Conservation (phyloP, 2,797 vertebrate genomes). For the Cynodonichthys magdalenae region DNA sequence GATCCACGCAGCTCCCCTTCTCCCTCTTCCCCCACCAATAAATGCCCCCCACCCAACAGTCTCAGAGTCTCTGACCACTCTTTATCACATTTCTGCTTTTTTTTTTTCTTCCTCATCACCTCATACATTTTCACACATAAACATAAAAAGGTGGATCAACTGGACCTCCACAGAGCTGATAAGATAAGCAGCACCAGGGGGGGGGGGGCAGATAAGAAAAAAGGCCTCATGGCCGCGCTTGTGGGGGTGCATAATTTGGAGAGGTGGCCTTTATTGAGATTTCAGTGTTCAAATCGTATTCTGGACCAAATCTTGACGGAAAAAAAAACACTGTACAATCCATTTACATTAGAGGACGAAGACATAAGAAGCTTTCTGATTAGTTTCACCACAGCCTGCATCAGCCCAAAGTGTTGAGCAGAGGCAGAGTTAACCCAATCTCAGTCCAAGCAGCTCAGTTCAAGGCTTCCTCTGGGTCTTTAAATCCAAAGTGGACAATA, state of each 20-base stretch:
- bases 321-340: conserved; percentile 55
- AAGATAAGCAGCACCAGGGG: conserved; percentile 49
- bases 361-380: conserved; percentile 78
- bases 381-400: conserved; percentile 58
- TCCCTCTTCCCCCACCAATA: conserved; percentile 17
- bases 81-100: conserved; percentile 35
- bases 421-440: conserved; percentile 47
- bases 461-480: conserved; percentile 30
- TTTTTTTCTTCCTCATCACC: conserved; percentile 25
- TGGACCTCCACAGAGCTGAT: conserved; percentile 40
- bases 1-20: conserved; percentile 69
- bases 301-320: conserved; percentile 55
- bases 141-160: conserved; percentile 40
- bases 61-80: conserved; percentile 74
- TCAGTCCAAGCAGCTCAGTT: conserved; percentile 54
- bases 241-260: conserved; percentile 14
- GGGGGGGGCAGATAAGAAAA: conserved; percentile 39
- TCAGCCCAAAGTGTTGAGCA: conserved; percentile 50
- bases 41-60: conserved; percentile 32
- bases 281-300: conserved; percentile 68
- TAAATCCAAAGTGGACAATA: conserved; percentile 56
- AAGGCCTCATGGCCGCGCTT: conserved; percentile 22
- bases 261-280: conserved; percentile 63
- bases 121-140: conserved; percentile 43
- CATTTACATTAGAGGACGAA: conserved; percentile 65